Evolutionary conservation across 2,797 vertebrate species (phyloP).

Genomic region (Gymnothorax javanicus): DNA sequence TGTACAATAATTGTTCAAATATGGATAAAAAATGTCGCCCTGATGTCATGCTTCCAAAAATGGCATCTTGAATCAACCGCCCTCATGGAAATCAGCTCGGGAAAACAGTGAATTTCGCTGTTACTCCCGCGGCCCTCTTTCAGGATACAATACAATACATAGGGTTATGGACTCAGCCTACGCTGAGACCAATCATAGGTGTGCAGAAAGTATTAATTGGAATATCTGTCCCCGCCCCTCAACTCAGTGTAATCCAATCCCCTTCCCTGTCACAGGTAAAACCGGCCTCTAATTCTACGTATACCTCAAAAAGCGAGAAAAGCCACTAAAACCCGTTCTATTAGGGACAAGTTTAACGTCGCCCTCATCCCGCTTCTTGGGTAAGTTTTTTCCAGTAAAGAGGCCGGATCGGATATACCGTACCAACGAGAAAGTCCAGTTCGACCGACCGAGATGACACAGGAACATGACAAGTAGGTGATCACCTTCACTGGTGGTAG

Average conservation of each 20-base stretch:
- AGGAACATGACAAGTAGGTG: conserved; percentile 99
- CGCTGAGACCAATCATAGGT: conserved; percentile 61
- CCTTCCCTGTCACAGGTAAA: conserved; percentile 77
- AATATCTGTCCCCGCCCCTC: conserved; percentile 58
- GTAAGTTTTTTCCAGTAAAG: conserved; percentile 68
- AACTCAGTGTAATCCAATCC: conserved; percentile 81
- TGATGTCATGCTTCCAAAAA: not conserved
- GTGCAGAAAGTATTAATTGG: conserved; percentile 57
- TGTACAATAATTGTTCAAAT: not conserved
- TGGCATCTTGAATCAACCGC: not conserved
- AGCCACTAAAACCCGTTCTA: conserved; percentile 94
- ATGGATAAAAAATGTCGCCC: not conserved
- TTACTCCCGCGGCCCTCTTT: not conserved
- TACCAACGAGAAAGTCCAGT: conserved; percentile 98
- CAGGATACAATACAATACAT: not conserved
- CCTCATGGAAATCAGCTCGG: not conserved
- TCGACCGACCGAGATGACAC: conserved; percentile 95
- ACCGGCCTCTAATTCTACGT: conserved; percentile 78
- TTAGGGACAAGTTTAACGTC: conserved; percentile 69
- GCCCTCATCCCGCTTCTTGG: conserved; percentile 73
- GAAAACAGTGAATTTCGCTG: not conserved
- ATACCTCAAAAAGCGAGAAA: conserved; percentile 89
- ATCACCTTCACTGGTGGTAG: conserved; percentile 58
- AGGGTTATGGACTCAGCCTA: conserved; percentile 37
- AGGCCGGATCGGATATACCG: conserved; percentile 89